These are phyloP conservation scores for Aspidoscelis tigris DNA, from an alignment of 2,113 vertebrate species.

Conservation along the genomic window DNA sequence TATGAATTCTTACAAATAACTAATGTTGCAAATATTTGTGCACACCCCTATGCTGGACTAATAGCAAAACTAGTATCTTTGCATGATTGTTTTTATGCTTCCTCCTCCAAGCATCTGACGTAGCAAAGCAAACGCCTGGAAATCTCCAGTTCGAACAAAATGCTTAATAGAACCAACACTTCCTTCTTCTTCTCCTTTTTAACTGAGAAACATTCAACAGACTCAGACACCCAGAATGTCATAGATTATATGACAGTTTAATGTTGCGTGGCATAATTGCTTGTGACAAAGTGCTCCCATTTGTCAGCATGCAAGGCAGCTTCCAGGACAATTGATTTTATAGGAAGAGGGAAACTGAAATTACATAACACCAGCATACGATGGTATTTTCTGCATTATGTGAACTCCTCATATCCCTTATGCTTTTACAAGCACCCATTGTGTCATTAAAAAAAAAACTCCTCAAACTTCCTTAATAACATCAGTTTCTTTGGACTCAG, in stretches of 20 bases:
- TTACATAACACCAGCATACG: conserved; percentile 19
- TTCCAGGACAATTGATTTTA: conserved; percentile 63
- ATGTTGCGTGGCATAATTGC: conserved; percentile 44
- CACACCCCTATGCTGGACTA: no score
- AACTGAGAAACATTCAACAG: accelerated
- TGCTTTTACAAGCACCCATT: accelerated
- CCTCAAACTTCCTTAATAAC: accelerated
- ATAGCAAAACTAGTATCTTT: no score
- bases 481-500: accelerated
- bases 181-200: background rate
- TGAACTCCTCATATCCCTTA: accelerated
- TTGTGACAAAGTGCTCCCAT: conserved; percentile 56
- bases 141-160: background rate
- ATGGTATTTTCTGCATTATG: accelerated
- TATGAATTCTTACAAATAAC: no score
- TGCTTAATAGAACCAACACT: background rate
- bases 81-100: accelerated
- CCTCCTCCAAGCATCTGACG: background rate
- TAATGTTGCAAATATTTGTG: no score
- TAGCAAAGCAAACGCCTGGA: background rate
- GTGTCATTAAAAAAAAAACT: accelerated
- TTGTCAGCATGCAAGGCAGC: conserved; percentile 10
- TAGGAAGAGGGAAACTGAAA: background rate
- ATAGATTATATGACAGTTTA: conserved; percentile 24
- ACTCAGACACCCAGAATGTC: background rate